A percentile compares a stretch with the other conserved stretches of the same genome.
Conservation (phyloP, 92 coral and sea anemone genomes). For the Muricea muricata region DNA sequence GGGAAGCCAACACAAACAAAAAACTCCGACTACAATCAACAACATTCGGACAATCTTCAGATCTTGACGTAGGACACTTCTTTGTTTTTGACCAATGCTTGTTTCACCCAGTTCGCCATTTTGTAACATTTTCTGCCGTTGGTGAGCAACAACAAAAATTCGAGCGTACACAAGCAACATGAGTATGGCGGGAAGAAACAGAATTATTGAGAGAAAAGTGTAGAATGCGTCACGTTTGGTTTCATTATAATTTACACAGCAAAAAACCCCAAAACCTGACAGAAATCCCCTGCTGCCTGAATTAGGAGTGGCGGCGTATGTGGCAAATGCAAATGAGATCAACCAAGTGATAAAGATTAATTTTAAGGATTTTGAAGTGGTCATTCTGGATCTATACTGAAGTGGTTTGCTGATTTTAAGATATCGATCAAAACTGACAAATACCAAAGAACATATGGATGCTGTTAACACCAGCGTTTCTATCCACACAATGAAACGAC, state of each 20-base stretch:
- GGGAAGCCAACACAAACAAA: not conserved
- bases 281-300: not conserved
- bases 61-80: not conserved
- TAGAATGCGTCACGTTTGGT: not conserved
- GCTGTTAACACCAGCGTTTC: not conserved
- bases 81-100: not conserved
- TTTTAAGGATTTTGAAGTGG: not conserved
- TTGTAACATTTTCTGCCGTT: not conserved
- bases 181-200: not conserved
- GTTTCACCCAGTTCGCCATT: not conserved
- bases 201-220: not conserved
- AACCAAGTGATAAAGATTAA: not conserved
- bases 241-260: not conserved
- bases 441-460: not conserved
- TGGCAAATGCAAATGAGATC: not conserved
- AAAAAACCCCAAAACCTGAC: not conserved
- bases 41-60: not conserved
- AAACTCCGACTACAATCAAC: not conserved
- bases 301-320: not conserved
- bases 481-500: not conserved
- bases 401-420: not conserved
- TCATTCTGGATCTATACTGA: not conserved
- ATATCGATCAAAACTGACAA: not conserved
- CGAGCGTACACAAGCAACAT: not conserved
- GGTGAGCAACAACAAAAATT: not conserved